These are phyloP conservation scores for Lottia scabra DNA, from an alignment of 2,888 invertebrate genomes.

Conservation along the genomic window DNA sequence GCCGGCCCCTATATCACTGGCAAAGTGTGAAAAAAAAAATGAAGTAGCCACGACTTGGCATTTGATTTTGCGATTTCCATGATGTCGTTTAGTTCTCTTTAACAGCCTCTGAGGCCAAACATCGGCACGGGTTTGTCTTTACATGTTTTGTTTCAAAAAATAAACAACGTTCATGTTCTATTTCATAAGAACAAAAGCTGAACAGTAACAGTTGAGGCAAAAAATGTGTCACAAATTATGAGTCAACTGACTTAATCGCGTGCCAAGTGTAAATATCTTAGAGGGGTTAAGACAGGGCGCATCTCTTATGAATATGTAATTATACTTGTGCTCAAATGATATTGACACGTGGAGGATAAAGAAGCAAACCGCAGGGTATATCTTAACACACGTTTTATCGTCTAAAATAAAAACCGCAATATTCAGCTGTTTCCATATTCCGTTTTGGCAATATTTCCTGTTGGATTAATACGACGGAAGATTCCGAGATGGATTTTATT, in stretches of 20 bases:
- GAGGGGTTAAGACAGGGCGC: not conserved
- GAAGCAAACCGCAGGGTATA: constrained; percentile 4
- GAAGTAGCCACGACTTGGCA: too few relatives aligned
- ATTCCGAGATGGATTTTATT: not conserved
- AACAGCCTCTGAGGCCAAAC: too few relatives aligned
- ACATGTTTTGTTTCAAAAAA: constrained; percentile 1
- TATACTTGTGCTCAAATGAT: not conserved
- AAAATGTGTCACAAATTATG: constrained; percentile 1
- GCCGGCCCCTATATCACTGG: too few relatives aligned
- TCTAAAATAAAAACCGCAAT: not conserved
- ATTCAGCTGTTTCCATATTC: not conserved
- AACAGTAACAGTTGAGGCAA: not conserved
- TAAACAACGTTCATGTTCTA: constrained; percentile 1
- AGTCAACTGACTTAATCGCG: not conserved
- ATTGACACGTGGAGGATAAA: not conserved
- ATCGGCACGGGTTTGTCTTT: not conserved
- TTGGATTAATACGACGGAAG: not conserved
- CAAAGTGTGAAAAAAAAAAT: too few relatives aligned
- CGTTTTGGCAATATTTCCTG: not conserved
- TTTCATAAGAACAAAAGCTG: not conserved
- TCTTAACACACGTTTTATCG: not conserved
- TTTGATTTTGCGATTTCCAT: too few relatives aligned
- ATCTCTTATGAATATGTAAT: constrained; percentile 2
- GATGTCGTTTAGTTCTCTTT: too few relatives aligned
- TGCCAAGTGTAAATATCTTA: not conserved